phyloP scores from a whole-genome alignment of 2,113 vertebrate species.

The Callionymus lyra region DNA sequence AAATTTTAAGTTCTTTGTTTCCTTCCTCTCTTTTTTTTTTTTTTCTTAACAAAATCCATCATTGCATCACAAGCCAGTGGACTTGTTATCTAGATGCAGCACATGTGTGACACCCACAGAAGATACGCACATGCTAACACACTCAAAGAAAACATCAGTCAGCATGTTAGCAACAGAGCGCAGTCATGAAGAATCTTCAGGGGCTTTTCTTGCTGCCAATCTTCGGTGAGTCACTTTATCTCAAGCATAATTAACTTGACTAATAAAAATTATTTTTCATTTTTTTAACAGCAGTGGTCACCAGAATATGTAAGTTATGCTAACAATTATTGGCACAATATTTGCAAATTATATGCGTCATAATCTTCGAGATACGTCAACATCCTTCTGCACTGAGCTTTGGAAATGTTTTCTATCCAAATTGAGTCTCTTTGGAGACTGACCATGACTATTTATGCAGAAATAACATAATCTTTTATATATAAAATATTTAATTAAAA shows the following conservation, averaged over 20 bases:
- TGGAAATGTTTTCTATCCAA: no score
- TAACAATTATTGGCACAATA: no score
- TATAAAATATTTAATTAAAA: no score
- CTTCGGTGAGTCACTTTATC: slow-evolving; percentile 50
- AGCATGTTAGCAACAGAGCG: slow-evolving; percentile 13
- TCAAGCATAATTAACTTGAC: not conserved
- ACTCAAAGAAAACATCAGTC: slow-evolving; percentile 9
- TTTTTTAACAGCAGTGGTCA: slow-evolving; percentile 44
- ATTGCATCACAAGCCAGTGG: slow-evolving; percentile 2
- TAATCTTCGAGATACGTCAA: no score
- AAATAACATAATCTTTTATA: no score
- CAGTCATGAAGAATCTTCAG: slow-evolving; percentile 32
- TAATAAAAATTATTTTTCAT: slow-evolving; percentile 4
- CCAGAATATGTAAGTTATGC: slow-evolving; percentile 43
- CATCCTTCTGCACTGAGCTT: no score
- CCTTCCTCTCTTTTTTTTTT: slow-evolving; percentile 1
- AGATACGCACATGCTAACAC: not conserved
- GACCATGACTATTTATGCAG: no score
- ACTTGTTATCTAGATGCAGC: slow-evolving; percentile 45
- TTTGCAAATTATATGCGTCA: no score
- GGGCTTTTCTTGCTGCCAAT: slow-evolving; percentile 24
- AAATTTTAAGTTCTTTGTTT: not conserved
- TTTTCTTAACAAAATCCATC: not conserved
- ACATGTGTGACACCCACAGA: slow-evolving; percentile 24
- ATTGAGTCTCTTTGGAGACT: no score